Conservation (phyloP, 2,113 vertebrate species). For the Cichladusa arquata region DNA sequence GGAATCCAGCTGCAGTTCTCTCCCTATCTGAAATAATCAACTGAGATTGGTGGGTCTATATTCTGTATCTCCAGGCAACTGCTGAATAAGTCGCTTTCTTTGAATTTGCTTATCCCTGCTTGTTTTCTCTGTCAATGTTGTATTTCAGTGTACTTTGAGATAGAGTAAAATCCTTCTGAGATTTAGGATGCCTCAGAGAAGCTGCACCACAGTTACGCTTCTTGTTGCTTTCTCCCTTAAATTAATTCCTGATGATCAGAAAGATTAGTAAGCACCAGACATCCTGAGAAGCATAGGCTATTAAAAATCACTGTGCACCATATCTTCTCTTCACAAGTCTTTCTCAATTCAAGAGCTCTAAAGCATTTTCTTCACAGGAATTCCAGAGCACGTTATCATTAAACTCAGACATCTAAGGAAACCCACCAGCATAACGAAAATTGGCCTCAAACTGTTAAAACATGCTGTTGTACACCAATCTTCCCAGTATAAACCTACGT, state of each 20-base stretch:
- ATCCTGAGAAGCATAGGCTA: not conserved
- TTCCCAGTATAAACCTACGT: not conserved
- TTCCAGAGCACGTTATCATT: not conserved
- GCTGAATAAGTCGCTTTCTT: not conserved
- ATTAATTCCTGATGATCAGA: constrained; percentile 22
- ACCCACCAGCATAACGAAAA: not conserved
- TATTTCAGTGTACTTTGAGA: not conserved
- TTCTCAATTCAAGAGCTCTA: not conserved
- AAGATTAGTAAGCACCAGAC: constrained; percentile 1
- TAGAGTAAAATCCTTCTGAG: not conserved
- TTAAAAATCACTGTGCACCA: not conserved
- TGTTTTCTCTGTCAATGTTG: not conserved
- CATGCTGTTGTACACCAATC: not conserved
- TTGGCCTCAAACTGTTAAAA: not conserved
- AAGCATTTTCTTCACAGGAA: constrained; percentile 2
- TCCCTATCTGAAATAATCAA: not conserved
- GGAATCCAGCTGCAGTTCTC: not conserved
- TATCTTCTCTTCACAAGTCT: not conserved
- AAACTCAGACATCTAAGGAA: not conserved
- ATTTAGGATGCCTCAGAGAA: not conserved
- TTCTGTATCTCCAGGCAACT: not conserved
- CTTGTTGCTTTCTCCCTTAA: not conserved
- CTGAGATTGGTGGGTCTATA: not conserved
- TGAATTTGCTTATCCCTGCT: not conserved
- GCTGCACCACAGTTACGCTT: not conserved